Evolutionary conservation across 1,140 invertebrate species (phyloP).

Genomic region (Samia ricini): DNA sequence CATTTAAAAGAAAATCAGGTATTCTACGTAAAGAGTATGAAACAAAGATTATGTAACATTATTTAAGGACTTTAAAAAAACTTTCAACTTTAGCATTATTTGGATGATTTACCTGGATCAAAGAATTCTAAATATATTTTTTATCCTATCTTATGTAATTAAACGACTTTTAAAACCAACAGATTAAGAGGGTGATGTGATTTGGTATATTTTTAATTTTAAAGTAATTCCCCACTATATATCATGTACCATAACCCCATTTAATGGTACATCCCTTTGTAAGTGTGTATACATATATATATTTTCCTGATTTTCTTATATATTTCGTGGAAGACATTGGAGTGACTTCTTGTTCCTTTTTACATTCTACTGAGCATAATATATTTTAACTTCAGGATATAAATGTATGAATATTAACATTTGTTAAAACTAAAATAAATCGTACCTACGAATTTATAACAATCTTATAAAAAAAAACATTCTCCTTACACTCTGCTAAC

Average conservation of each 20-base stretch:
- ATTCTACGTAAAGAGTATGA: not conserved
- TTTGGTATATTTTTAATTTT: not conserved
- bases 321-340: constrained; percentile 59
- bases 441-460: not conserved
- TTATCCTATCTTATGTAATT: too few species aligned
- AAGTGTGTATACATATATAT: too few species aligned
- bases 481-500: constrained; percentile 10
- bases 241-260: not conserved
- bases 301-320: constrained; percentile 21
- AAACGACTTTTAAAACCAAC: not conserved
- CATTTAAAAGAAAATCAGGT: constrained; percentile 11
- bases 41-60: not conserved
- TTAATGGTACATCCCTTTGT: not conserved
- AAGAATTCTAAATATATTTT: not conserved
- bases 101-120: too few species aligned
- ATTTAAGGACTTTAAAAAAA: not conserved
- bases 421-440: constrained; percentile 8
- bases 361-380: constrained; percentile 11
- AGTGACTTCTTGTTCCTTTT: constrained; percentile 35
- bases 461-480: constrained; percentile 2
- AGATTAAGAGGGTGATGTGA: too few species aligned
- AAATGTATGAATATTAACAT: constrained; percentile 5
- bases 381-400: constrained; percentile 8
- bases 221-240: not conserved
- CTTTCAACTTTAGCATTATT: not conserved